These are phyloP conservation scores for Phrynocephalus forsythii DNA, from an alignment of 2,797 vertebrate species.

Conservation along the genomic window DNA sequence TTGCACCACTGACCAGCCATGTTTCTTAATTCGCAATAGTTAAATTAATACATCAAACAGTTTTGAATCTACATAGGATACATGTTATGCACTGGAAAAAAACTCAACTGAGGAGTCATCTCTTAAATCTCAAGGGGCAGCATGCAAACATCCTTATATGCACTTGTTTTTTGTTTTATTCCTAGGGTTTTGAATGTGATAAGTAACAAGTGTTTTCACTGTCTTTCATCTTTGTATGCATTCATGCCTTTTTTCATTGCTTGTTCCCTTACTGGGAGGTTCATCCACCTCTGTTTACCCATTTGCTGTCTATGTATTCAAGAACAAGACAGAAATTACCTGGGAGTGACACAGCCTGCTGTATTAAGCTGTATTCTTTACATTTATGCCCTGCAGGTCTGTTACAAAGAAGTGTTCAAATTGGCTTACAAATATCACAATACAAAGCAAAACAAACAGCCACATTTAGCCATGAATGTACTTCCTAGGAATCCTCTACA, in stretches of 20 bases:
- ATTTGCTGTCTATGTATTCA: not conserved
- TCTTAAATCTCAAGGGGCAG: not conserved
- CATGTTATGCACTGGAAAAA: conserved; percentile 78
- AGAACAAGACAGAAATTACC: not conserved
- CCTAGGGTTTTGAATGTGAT: not conserved
- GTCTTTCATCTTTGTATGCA: not conserved
- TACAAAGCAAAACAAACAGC: too few relatives aligned
- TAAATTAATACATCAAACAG: conserved; percentile 77
- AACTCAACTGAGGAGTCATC: conserved; percentile 75
- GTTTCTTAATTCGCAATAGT: conserved; percentile 76
- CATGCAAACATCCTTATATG: not conserved
- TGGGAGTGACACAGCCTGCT: not conserved
- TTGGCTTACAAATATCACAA: too few relatives aligned
- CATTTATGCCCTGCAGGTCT: not conserved
- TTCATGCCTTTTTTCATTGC: not conserved
- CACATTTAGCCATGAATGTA: too few relatives aligned
- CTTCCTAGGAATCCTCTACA: too few relatives aligned
- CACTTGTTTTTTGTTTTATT: not conserved
- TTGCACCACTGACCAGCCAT: conserved; percentile 57
- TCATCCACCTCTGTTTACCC: not conserved
- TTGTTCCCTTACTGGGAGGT: not conserved
- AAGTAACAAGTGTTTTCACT: not conserved
- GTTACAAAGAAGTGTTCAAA: too few relatives aligned
- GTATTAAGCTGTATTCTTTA: not conserved
- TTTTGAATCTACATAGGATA: conserved; percentile 68